Evolutionary conservation across 1,140 invertebrate genomes (phyloP).

Genomic region (Homalodisca vitripennis): DNA sequence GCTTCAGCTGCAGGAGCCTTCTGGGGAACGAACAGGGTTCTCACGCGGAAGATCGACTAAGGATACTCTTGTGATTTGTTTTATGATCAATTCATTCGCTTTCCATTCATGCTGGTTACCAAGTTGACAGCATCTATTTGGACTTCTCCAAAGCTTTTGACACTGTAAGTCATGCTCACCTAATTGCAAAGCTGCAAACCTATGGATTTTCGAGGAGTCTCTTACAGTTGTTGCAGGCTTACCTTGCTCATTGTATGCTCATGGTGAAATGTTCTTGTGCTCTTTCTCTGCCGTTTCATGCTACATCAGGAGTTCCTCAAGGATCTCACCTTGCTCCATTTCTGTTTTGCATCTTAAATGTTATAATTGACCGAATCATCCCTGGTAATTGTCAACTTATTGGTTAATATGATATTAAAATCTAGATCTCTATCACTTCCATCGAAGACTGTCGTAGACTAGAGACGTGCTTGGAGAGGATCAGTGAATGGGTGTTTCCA

Average conservation of each 20-base stretch:
- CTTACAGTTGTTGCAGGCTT: slow-evolving; percentile 39
- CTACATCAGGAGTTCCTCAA: slow-evolving; percentile 41
- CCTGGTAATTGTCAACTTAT: slow-evolving; percentile 39
- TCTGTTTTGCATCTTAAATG: slow-evolving; percentile 43
- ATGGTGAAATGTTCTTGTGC: slow-evolving; percentile 37
- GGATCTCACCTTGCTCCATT: slow-evolving; percentile 43
- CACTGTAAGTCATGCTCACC: slow-evolving; percentile 3
- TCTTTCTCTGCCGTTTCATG: slow-evolving; percentile 32
- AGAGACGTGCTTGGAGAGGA: not conserved
- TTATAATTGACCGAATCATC: slow-evolving; percentile 39
- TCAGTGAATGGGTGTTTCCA: not conserved
- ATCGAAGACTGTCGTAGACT: slow-evolving; percentile 3
- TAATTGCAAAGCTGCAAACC: slow-evolving; percentile 12
- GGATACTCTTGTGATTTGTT: not conserved
- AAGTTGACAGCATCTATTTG: slow-evolving; percentile 17
- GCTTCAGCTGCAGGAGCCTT: not conserved
- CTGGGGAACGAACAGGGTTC: slow-evolving; percentile 4
- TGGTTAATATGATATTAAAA: slow-evolving; percentile 35
- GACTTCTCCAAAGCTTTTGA: slow-evolving; percentile 26
- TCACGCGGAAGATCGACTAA: not conserved
- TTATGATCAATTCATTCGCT: slow-evolving; percentile 8
- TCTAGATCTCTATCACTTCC: not conserved
- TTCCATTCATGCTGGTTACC: not conserved
- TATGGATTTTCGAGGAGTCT: slow-evolving; percentile 24
- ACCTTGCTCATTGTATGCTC: slow-evolving; percentile 38